These are phyloP conservation scores for Scophthalmus maximus DNA, from an alignment of 2,113 vertebrate genomes.

Conservation along the genomic window DNA sequence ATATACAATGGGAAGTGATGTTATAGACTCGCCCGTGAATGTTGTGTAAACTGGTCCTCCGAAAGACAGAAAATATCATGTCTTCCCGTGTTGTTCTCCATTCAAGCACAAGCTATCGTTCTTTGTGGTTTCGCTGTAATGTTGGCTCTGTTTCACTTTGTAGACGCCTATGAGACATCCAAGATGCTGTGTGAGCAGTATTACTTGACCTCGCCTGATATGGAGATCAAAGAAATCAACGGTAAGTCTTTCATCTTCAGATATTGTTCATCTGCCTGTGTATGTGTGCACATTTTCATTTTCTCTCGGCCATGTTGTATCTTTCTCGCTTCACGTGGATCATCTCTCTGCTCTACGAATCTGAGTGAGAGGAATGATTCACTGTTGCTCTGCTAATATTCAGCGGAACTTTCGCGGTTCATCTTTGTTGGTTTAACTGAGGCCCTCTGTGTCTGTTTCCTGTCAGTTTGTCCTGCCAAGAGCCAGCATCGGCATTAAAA, in stretches of 20 bases:
- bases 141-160: conserved; percentile 37
- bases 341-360: not conserved
- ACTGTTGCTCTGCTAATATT: conserved; percentile 2
- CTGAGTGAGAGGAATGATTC: not conserved
- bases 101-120: too few relatives aligned
- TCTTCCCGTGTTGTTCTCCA: too few relatives aligned
- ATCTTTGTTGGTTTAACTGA: conserved; percentile 27
- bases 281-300: not conserved
- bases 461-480: conserved; percentile 15
- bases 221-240: conserved; percentile 91
- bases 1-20: not conserved
- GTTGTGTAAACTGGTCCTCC: not conserved
- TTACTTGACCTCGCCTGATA: conserved; percentile 93
- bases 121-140: not conserved
- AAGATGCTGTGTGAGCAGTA: conserved; percentile 98
- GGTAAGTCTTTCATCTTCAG: conserved; percentile 81
- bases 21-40: not conserved
- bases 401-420: not conserved
- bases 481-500: not conserved
- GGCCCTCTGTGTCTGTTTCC: not conserved
- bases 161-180: conserved; percentile 93
- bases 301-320: not conserved
- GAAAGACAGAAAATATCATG: not conserved
- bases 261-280: not conserved
- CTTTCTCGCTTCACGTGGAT: not conserved